phyloP scores from a whole-genome alignment of 2,888 invertebrate species.

The Acanthococcus lagerstroemiae region DNA sequence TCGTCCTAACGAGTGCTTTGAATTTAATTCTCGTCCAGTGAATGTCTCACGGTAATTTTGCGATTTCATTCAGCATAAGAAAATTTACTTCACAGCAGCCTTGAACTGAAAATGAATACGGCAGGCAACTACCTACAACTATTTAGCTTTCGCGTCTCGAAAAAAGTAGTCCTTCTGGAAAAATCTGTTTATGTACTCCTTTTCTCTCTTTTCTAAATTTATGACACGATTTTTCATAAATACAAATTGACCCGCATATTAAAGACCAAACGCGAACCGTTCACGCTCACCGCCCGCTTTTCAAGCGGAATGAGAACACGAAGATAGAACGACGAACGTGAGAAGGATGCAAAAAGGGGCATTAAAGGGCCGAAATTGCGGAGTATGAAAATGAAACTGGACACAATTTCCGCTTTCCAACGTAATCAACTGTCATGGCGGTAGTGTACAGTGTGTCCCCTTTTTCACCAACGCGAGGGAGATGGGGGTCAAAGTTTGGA shows the following conservation, averaged over 20 bases:
- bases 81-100: no score
- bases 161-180: no score
- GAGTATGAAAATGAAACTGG: constrained; percentile 29
- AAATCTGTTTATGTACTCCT: no score
- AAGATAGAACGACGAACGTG: constrained; percentile 25
- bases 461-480: not conserved
- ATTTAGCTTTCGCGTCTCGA: no score
- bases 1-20: no score
- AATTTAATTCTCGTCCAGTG: no score
- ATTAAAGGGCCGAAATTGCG: constrained; percentile 27
- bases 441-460: not conserved
- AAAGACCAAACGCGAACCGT: not conserved
- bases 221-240: not conserved
- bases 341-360: constrained; percentile 25
- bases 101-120: no score
- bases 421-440: constrained; percentile 27
- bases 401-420: constrained; percentile 29
- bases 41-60: no score
- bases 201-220: constrained; percentile 20
- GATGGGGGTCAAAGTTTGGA: constrained; percentile 10
- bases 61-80: no score
- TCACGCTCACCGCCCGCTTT: not conserved
- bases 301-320: not conserved
- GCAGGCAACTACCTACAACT: no score
- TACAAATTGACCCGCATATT: not conserved